Base-by-base conservation (phyloP, 2,888 invertebrate species). In the Clistopyga incitator region DNA sequence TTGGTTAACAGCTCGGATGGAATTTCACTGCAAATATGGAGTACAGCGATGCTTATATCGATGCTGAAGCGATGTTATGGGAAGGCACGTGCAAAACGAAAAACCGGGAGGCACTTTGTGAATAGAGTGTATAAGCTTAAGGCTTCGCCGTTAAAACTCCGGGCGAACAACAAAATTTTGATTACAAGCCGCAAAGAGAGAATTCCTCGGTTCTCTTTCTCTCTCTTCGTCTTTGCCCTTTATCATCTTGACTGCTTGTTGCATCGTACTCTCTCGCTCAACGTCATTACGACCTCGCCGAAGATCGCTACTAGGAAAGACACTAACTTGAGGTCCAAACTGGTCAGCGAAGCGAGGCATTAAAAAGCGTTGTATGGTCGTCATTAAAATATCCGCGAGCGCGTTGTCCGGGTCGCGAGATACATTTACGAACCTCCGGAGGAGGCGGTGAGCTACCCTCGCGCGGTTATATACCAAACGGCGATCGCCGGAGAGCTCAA, bases 271-370 rank as follows among this genome's bases (percentile, higher is more conserved):
- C 47, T 8, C 52, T 74, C 78, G 65, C 61, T 64, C 56, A 45
- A 50, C 70, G 76, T 81, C 82, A 83, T 86, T 86, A 84, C 84
- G 86, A 79, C 81, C 79, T 77, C 52, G 64, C 84, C 83, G 79
- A 86, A 83, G 84, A 87, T 87, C 83, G 85, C 85, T 91, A 91
- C 92, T 90, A 89, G 90, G 92, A 92, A 92, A 88, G 86, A 88
- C 89, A 91, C 87, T 91, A 92, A 91, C 89, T 83, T 79, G 38
- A 76, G 85, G 84, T 82, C 86, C 86, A 86, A 88, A 88, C 83
- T 81, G 85, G 84, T 81, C 83, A 85, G 83, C 82, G 64, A 70
- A 38, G 79, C 76, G 67, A 79, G 54, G 68, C 81, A 85, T 87
- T 85, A 87, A 87, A 86, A 81, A 81, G 56, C 78, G 78, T 70